Base-by-base conservation (phyloP, 2,888 invertebrate species). In the Argynnis bischoffii region DNA sequence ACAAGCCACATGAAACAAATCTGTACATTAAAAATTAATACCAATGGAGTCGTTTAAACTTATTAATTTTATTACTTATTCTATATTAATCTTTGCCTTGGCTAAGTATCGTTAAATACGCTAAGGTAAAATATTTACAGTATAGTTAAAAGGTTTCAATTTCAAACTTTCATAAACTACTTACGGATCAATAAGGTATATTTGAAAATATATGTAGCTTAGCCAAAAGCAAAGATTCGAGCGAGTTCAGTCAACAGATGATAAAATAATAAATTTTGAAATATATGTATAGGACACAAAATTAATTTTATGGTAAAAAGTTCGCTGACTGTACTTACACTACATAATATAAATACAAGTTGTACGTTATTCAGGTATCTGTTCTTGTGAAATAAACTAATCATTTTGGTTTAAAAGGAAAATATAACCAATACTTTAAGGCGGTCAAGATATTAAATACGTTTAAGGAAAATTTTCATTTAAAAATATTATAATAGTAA, bases 361-460 rank as follows among this genome's bases (percentile, higher is more conserved):
- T 89, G 88, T 89, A 89, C 88, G 83, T 81, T 71, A 73, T 81
- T 88, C 88, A 89, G 89, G 89, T 88, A 86, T 85, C 78, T 78
- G 78, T 81, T 81, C 84, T 84, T 82, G 81, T 80, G 76, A 78
- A 76, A 77, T 78, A 74, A 77, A 76, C 78, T 66, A 79, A 78
- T 77, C n/a, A 77, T 80, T 85, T 83, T 82, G 81, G 83, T 78
- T 81, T 77, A 71, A 77, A 70, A 76, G 75, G 77, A 74, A 60
- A 63, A 67, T 46, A 69, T 35, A 69, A 35, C 63, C 47, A 31
- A 59, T 54, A 56, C n/a, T 26, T 41, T 50, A 31, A 16, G 63
- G 41, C 50, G 57, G 63, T 55, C 57, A 67, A 54, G n/a, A 6
- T 47, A 35, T 51, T 14, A 26, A 4, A 50, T 8, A 53, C 13